These are phyloP conservation scores for Microplitis mediator DNA, from an alignment of 1,140 invertebrate genomes.

Conservation along the genomic window DNA sequence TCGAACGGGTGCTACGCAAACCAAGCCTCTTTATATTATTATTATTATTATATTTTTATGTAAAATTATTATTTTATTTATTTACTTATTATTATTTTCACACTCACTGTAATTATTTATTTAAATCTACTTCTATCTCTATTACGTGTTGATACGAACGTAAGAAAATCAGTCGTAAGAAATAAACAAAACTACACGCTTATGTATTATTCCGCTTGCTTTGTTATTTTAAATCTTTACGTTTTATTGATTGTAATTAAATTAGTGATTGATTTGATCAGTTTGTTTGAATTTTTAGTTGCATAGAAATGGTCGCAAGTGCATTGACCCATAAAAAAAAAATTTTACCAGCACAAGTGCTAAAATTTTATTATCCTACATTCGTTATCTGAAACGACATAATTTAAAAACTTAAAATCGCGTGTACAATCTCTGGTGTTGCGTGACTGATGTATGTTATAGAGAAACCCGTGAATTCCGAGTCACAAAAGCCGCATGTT, in stretches of 20 bases:
- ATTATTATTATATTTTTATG: not conserved
- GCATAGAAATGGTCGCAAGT: too few relatives aligned
- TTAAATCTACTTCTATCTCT: not conserved
- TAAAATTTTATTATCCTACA: not conserved
- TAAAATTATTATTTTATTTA: conserved; percentile 1
- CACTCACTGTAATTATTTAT: not conserved
- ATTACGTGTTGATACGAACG: conserved; percentile 8
- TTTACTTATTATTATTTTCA: not conserved
- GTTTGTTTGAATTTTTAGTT: too few relatives aligned
- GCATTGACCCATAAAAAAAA: too few relatives aligned
- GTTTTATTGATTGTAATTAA: not conserved
- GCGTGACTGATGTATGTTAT: conserved; percentile 9
- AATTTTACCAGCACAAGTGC: too few relatives aligned
- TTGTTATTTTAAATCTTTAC: not conserved
- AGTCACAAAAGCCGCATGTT: conserved; percentile 13
- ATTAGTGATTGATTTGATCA: not conserved
- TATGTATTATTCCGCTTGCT: conserved; percentile 3
- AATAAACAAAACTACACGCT: conserved; percentile 7
- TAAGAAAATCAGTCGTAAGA: conserved; percentile 30
- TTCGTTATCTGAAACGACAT: not conserved
- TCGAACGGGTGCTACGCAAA: conserved; percentile 33
- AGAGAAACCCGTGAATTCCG: conserved; percentile 13
- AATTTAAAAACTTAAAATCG: not conserved
- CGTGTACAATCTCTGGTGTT: conserved; percentile 6
- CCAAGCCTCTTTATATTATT: conserved; percentile 25